Evolutionary conservation across 1,140 invertebrate genomes (phyloP), one percentile per base, ranked within the genome.

Genomic region (Drosophila neocordata): DNA sequence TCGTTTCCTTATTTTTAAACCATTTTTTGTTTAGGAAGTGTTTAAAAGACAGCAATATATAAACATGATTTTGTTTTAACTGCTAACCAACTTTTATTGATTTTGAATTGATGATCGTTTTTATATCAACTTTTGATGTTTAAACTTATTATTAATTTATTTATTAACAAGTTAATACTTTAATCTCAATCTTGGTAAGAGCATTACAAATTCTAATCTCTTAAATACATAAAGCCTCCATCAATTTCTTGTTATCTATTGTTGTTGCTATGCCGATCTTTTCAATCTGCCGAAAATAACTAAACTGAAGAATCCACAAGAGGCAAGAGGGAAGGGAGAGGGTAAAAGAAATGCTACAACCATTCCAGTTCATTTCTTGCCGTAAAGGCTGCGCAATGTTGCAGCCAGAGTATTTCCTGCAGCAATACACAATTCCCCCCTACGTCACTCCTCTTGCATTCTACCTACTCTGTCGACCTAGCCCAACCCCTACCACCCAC

Each of bases 221-320:
- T 18, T 4, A 5, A 6, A 4, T 35, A 8, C 4, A 1, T 0
- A 15, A 15, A 41, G 55, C 38, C 22, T n/a, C 57, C 22, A 44
- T 52, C 60, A 72, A 59, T 87, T 87, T 85, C 82, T 81, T 79
- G 73, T 85, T 85, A 87, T 85, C 81, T 85, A 78, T 78, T 81
- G 77, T 81, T 81, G 81, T 81, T 85, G 73, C 69, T 78, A 81
- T 66, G 69, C 70, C 82, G 81, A 85, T 85, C 82, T 78, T 73
- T 78, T 81, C 41, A 48, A 85, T 85, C 81, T 48, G 60, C 82
- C 82, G 27, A 71, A 81, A 85, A 80, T 68, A 68, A 60, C 41
- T 48, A 20, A 48, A 48, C 41, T 20, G 41, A 15, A 48, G 41
- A 6, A 31, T 31, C 27, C 18, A 20, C 41, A 62, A 44, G 61